Percentiles rank a stretch among this genome's conserved stretches.
These are phyloP conservation scores for Melolontha melolontha DNA, from an alignment of 2,888 invertebrate genomes.

Conservation along the genomic window DNA sequence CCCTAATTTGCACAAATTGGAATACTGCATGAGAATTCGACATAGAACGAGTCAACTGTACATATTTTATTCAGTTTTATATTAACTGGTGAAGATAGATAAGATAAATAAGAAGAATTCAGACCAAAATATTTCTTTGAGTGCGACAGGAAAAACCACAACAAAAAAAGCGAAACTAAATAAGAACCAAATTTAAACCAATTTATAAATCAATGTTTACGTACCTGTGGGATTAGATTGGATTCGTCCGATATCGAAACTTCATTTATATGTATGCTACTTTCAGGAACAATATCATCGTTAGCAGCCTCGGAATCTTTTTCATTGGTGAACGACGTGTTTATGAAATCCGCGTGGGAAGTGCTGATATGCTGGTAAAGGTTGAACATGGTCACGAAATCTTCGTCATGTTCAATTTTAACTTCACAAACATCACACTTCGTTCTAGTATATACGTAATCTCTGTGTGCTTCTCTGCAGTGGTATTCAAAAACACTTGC, in stretches of 20 bases:
- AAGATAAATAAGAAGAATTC: too few species aligned
- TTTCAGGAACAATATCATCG: neutral
- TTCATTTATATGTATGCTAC: neutral
- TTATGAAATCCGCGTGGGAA: conserved; percentile 39
- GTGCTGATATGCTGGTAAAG: conserved; percentile 48
- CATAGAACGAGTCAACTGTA: too few species aligned
- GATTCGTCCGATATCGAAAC: neutral
- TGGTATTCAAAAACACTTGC: conserved; percentile 57
- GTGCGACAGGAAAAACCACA: too few species aligned
- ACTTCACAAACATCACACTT: conserved; percentile 47
- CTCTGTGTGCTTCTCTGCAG: conserved; percentile 57
- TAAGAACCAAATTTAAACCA: neutral
- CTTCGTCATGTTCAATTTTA: conserved; percentile 40
- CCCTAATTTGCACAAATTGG: too few species aligned
- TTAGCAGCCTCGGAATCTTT: neutral
- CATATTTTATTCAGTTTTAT: too few species aligned
- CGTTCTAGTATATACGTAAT: conserved; percentile 10
- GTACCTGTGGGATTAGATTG: too few species aligned
- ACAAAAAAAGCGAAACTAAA: too few species aligned
- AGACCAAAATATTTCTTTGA: too few species aligned
- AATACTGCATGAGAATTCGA: too few species aligned
- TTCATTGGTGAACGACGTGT: neutral
- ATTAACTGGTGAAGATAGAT: too few species aligned
- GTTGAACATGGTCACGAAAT: conserved; percentile 41
- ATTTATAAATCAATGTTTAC: too few species aligned